phyloP scores from a whole-genome alignment of 1,140 invertebrate species.

The Frieseomelitta varia region DNA sequence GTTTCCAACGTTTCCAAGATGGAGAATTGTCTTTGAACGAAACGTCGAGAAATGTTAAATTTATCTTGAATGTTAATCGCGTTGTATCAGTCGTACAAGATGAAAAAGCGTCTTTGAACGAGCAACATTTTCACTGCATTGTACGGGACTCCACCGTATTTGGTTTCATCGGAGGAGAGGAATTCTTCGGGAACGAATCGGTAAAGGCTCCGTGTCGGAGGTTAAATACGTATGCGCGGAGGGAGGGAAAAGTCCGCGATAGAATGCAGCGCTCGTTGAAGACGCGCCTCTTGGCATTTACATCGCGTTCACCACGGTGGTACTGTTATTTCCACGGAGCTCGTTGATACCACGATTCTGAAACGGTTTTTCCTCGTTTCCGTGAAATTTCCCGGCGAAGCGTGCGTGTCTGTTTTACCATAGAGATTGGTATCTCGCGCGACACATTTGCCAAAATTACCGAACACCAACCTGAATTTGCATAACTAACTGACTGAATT shows the following conservation, averaged over 20 bases:
- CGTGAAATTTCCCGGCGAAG: neutral
- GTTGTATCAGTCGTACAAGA: no score
- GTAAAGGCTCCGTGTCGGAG: neutral
- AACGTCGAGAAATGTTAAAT: no score
- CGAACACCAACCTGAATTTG: neutral
- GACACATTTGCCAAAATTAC: neutral
- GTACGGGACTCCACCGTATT: no score
- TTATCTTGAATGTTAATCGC: no score
- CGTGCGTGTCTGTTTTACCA: neutral
- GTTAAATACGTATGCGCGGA: neutral
- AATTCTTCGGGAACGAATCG: neutral
- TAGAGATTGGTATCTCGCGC: neutral
- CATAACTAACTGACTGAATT: neutral
- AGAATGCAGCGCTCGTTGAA: neutral
- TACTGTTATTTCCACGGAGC: neutral
- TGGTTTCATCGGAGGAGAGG: neutral
- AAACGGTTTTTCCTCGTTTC: neutral
- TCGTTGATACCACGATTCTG: neutral
- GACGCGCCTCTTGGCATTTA: constrained; percentile 22
- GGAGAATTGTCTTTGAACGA: no score
- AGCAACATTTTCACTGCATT: no score
- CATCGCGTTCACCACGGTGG: neutral
- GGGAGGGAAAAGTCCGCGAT: neutral
- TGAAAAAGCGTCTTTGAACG: no score
- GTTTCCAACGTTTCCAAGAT: no score